These are phyloP conservation scores for Phallusia fumigata DNA, from an alignment of 23 tunicate species.

Conservation along the genomic window DNA sequence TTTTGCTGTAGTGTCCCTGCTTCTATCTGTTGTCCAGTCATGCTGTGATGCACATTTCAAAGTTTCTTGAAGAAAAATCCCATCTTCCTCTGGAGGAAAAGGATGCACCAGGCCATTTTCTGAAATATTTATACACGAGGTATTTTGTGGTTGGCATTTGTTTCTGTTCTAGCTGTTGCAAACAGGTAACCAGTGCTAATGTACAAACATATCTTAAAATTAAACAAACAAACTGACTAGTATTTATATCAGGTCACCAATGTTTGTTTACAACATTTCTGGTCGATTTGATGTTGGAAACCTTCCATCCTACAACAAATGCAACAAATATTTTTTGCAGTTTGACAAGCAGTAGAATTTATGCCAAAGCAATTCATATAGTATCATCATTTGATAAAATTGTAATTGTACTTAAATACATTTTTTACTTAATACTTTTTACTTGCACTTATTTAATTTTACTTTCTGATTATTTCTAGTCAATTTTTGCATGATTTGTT, in stretches of 20 bases:
- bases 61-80: slow-evolving; percentile 47
- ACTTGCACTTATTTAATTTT: no score
- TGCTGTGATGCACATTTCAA: slow-evolving; percentile 25
- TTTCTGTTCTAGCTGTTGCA: no score
- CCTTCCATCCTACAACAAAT: slow-evolving; percentile 40
- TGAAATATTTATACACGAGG: slow-evolving; percentile 2
- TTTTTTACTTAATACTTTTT: no score
- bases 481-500: no score
- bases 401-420: background rate
- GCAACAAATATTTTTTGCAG: slow-evolving; percentile 41
- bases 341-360: background rate
- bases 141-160: background rate
- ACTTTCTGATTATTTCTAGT: no score
- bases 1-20: slow-evolving; percentile 64
- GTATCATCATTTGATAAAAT: background rate
- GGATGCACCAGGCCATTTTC: slow-evolving; percentile 85
- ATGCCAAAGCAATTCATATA: background rate
- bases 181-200: no score
- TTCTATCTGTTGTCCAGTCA: slow-evolving; percentile 58
- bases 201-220: no score
- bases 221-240: no score
- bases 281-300: slow-evolving; percentile 89
- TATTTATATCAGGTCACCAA: slow-evolving; percentile 27
- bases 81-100: slow-evolving; percentile 52
- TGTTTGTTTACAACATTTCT: slow-evolving; percentile 56